phyloP scores from a whole-genome alignment of 2,797 vertebrate species.

The Sebastes oblongus region DNA sequence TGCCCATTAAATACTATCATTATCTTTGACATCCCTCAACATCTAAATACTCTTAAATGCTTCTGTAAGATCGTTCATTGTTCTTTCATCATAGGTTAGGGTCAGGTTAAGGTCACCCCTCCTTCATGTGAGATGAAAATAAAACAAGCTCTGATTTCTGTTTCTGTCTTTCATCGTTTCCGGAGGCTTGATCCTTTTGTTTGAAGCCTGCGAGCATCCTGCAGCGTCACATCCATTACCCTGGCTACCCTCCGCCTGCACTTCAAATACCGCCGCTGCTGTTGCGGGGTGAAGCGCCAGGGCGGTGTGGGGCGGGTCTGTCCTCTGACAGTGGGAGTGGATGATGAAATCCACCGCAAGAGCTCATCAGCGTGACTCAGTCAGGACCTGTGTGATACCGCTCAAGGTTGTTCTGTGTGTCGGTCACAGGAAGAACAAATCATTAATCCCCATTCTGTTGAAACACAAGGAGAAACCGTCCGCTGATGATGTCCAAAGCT shows the following conservation, averaged over 20 bases:
- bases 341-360: constrained; percentile 56
- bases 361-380: constrained; percentile 29
- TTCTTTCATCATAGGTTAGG: neutral
- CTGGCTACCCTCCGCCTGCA: neutral
- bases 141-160: neutral
- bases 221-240: neutral
- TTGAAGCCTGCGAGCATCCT: neutral
- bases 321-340: constrained; percentile 10
- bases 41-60: neutral
- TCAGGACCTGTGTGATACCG: constrained; percentile 19
- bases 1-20: neutral
- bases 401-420: constrained; percentile 30
- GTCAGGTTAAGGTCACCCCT: neutral
- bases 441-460: neutral
- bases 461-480: neutral
- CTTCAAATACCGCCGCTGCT: neutral
- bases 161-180: neutral
- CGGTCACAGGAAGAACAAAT: neutral
- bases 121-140: neutral
- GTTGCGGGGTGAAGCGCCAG: neutral
- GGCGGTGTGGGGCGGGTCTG: neutral
- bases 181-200: neutral
- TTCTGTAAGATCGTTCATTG: neutral
- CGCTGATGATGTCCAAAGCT: neutral
- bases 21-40: neutral